These are phyloP conservation scores for Drosophila seclusa DNA, from an alignment of 2,888 invertebrate species.

Conservation along the genomic window DNA sequence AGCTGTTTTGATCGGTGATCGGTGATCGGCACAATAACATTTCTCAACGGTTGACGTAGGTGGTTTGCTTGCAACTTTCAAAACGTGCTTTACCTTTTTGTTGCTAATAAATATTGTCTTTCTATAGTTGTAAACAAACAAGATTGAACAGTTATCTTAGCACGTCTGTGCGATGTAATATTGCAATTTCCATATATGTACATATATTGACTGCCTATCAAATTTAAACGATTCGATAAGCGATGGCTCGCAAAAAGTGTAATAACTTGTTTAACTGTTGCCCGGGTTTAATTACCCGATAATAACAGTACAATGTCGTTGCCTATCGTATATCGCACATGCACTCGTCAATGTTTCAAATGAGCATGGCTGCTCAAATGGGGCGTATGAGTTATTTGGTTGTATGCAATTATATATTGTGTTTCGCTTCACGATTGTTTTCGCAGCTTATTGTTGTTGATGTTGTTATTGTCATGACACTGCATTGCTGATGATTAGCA, in stretches of 20 bases:
- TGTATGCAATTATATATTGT: neutral
- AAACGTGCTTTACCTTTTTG: neutral
- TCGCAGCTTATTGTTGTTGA: slow-evolving; percentile 9
- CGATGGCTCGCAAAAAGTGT: neutral
- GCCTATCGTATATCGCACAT: slow-evolving; percentile 11
- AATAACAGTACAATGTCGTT: slow-evolving; percentile 3
- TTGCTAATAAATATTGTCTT: neutral
- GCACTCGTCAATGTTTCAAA: slow-evolving; percentile 6
- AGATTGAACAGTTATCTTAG: neutral
- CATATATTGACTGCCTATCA: neutral
- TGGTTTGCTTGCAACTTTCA: neutral
- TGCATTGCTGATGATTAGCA: slow-evolving; percentile 34
- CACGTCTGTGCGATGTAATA: neutral
- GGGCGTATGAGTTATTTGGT: slow-evolving; percentile 6
- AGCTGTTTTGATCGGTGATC: neutral
- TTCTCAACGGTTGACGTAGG: neutral
- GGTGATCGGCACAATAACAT: neutral
- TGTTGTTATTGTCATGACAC: slow-evolving; percentile 33
- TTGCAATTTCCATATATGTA: neutral
- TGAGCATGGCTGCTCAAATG: neutral
- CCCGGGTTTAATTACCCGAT: slow-evolving; percentile 6
- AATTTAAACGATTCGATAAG: neutral
- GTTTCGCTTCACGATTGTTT: neutral
- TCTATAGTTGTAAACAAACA: neutral
- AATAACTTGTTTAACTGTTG: slow-evolving; percentile 5